Conservation (phyloP, 2,113 vertebrate genomes). For the Centropus unirufus region DNA sequence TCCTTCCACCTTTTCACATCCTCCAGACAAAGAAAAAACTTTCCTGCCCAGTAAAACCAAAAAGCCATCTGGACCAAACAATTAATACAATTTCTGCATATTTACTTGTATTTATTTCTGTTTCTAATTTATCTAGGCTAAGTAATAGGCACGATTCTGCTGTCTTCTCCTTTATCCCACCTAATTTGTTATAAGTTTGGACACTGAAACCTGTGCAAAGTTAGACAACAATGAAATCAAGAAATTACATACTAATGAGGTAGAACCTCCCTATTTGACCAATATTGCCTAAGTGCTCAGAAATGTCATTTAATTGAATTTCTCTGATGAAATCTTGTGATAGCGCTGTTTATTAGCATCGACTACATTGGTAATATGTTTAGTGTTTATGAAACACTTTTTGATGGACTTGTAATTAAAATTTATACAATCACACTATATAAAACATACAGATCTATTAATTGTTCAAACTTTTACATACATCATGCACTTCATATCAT, state of each 20-base stretch:
- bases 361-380: neutral
- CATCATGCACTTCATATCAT: neutral
- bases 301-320: constrained; percentile 4
- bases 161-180: neutral
- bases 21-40: neutral
- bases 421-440: neutral
- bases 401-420: neutral
- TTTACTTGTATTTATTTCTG: neutral
- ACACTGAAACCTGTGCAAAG: neutral
- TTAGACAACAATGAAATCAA: neutral
- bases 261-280: neutral
- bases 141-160: neutral
- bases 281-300: neutral
- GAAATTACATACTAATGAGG: neutral
- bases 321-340: neutral
- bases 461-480: neutral
- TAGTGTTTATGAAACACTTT: neutral
- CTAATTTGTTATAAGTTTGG: neutral
- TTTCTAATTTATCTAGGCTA: neutral
- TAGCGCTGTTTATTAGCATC: neutral
- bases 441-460: neutral
- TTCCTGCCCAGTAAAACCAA: neutral
- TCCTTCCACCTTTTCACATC: neutral
- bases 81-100: accelerated
- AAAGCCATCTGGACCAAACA: neutral